Evolutionary conservation across 2,888 invertebrate species (phyloP).

Genomic region (Blastobasis adustella): DNA sequence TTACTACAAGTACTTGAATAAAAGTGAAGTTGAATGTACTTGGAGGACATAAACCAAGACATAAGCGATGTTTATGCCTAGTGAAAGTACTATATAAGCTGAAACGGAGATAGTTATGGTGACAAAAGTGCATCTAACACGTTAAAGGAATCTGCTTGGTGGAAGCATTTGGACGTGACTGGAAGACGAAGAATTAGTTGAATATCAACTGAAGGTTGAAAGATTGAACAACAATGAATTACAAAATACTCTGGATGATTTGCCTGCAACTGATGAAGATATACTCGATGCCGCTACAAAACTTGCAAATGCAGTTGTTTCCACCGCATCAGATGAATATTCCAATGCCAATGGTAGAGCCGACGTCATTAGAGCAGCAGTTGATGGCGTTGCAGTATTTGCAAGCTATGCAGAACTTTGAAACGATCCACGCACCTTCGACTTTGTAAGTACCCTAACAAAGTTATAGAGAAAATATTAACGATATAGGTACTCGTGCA

Average conservation of each 20-base stretch:
- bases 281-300: slow-evolving; percentile 34
- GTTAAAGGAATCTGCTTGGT: no score
- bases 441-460: slow-evolving; percentile 28
- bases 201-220: no score
- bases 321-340: slow-evolving; percentile 16
- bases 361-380: slow-evolving; percentile 29
- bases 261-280: slow-evolving; percentile 24
- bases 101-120: no score
- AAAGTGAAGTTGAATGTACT: no score
- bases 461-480: no score
- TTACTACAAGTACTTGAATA: no score
- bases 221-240: neutral
- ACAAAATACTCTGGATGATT: slow-evolving; percentile 19
- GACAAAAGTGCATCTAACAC: no score
- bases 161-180: no score
- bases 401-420: slow-evolving; percentile 27
- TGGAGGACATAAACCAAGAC: neutral
- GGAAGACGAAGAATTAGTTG: no score
- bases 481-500: no score
- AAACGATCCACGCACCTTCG: slow-evolving; percentile 22
- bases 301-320: slow-evolving; percentile 19
- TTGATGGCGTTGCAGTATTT: slow-evolving; percentile 22
- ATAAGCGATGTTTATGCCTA: neutral
- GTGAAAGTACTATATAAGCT: no score
- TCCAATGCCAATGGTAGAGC: slow-evolving; percentile 18